phyloP scores from a whole-genome alignment of 2,888 invertebrate species.

The Drosophila cyrtoloma region DNA sequence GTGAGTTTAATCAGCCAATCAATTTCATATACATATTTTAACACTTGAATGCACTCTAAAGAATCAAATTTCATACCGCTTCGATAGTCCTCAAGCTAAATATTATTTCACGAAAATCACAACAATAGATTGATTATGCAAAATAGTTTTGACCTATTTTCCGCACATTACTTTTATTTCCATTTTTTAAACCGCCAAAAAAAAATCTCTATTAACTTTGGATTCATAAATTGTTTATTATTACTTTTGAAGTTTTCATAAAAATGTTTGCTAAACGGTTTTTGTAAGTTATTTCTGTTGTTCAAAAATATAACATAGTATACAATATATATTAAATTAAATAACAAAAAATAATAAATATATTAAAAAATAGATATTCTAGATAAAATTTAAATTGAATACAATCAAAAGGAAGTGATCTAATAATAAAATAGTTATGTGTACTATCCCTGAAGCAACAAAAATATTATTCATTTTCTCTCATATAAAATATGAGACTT shows the following conservation, averaged over 20 bases:
- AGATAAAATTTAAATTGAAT: not conserved
- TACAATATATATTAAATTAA: accelerated
- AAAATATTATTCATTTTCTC: not conserved
- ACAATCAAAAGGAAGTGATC: not conserved
- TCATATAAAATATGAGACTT: not conserved
- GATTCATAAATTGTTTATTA: not conserved
- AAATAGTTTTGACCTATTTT: conserved; percentile 36
- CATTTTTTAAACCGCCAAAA: not conserved
- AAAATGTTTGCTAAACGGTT: not conserved
- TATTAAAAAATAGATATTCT: not conserved
- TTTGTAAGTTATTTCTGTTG: not conserved
- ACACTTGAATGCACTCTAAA: conserved; percentile 64
- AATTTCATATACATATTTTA: conserved; percentile 72
- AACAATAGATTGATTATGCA: conserved; percentile 43
- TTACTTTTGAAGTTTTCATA: not conserved
- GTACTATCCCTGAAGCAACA: not conserved
- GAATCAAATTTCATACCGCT: conserved; percentile 53
- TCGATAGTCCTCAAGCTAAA: conserved; percentile 28
- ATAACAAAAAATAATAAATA: not conserved
- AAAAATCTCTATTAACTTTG: not conserved
- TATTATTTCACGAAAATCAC: conserved; percentile 28
- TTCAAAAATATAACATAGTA: not conserved
- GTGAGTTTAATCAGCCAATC: conserved; percentile 72
- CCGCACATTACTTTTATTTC: not conserved
- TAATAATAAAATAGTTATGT: not conserved